Evolutionary conservation across 2,888 invertebrate species (phyloP), one percentile per base, ranked within the genome.

Genomic region (Agelastica alni): DNA sequence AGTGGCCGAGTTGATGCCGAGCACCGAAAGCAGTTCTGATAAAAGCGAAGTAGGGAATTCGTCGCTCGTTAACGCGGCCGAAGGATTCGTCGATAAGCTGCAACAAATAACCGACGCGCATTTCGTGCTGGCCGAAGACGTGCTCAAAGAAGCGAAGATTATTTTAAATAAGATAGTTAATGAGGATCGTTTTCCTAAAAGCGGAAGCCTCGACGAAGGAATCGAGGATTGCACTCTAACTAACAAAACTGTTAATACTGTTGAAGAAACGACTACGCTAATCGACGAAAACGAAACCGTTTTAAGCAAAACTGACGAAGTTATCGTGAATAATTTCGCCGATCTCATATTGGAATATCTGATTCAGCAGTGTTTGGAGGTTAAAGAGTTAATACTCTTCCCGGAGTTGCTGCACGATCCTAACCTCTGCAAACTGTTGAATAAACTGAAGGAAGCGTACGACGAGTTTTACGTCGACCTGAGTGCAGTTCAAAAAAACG

Each of bases 361-460:
- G 36, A 52, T 66, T 4, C 62, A 72, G 30, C 72, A 74, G 51
- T 71, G 72, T 42, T 69, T 70, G 47, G 72, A 75, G 59, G 47
- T 69, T 10, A 68, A 62, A 18, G 74, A 75, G 43, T 44, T 73
- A 7, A 58, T 75, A n/a, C 41, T 75, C 16, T 75, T 76, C 54
- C 74, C 76, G 1, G 75, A 76, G 63, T 48, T 75, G 3, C 30
- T 65, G 4, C 61, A 70, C 39, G 74, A 76, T 62, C 55, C 60
- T 3, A 69, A 69, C 49, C 56, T 71, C 1, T 34, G 51, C 9
- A 73, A 73, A 59, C 60, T 76, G 10, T 58, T 74, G 7, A 36
- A 31, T 2, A 61, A 66, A 39, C 57, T 75, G 17, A 60, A 61
- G 32, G 42, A 55, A 3, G 34, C 68, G 2, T 75, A 72, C 51